A percentile compares a stretch with the other conserved stretches of the same genome.
These are phyloP conservation scores for Tyto alba DNA, from an alignment of 2,113 vertebrate genomes.

Conservation along the genomic window DNA sequence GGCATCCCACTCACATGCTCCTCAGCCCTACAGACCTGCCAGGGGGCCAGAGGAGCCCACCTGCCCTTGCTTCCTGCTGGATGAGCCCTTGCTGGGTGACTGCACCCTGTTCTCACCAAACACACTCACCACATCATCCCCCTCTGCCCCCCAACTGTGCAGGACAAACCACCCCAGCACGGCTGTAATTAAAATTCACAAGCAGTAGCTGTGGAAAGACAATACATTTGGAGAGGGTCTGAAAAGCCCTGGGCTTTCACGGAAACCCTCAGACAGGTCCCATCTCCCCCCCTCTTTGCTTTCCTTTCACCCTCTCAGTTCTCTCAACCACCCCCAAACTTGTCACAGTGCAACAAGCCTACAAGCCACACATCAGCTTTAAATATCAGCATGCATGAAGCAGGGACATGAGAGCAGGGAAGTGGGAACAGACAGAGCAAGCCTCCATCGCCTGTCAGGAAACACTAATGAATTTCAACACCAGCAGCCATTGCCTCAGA, in stretches of 20 bases:
- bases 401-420: slow-evolving; percentile 67
- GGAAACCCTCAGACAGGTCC: slow-evolving; percentile 59
- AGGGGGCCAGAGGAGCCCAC: not conserved
- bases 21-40: not conserved
- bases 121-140: not conserved
- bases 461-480: slow-evolving; percentile 80
- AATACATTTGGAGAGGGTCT: slow-evolving; percentile 51
- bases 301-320: slow-evolving; percentile 23
- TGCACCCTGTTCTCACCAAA: not conserved
- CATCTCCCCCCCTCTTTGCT: slow-evolving; percentile 34
- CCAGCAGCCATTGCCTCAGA: slow-evolving; percentile 65
- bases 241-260: slow-evolving; percentile 56
- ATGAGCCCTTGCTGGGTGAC: not conserved
- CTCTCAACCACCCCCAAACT: slow-evolving; percentile 63
- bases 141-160: not conserved
- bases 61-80: not conserved
- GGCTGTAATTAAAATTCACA: slow-evolving; percentile 46
- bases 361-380: slow-evolving; percentile 71
- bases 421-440: slow-evolving; percentile 68
- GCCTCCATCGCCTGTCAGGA: slow-evolving; percentile 75
- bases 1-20: not conserved
- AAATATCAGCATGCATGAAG: slow-evolving; percentile 74
- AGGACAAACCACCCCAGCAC: not conserved
- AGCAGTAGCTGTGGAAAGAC: slow-evolving; percentile 58
- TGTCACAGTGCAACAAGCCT: slow-evolving; percentile 78